A percentile compares a stretch with the other conserved stretches of the same genome.
phyloP scores from a whole-genome alignment of 2,888 invertebrate genomes.

The Rhyacophila evoluta region DNA sequence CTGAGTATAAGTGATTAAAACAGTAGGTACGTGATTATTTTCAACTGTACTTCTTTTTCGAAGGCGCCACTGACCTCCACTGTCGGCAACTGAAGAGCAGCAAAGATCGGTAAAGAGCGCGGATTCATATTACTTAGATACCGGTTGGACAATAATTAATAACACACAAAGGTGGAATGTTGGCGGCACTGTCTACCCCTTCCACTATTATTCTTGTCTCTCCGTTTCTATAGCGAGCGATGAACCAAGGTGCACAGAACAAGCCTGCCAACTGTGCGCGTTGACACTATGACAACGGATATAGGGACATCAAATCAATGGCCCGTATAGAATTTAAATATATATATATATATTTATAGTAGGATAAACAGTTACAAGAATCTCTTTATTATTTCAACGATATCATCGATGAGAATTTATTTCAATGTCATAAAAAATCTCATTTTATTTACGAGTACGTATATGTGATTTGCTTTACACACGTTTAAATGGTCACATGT shows the following conservation, averaged over 20 bases:
- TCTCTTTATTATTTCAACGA: too few relatives aligned
- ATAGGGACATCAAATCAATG: neutral
- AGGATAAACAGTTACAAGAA: too few relatives aligned
- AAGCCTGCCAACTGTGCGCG: neutral
- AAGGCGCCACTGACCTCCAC: neutral
- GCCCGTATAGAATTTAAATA: too few relatives aligned
- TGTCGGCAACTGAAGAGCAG: neutral
- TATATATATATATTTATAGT: too few relatives aligned
- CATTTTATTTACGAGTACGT: too few relatives aligned
- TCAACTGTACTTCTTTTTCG: too few relatives aligned
- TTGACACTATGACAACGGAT: neutral
- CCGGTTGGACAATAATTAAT: slow-evolving; percentile 44
- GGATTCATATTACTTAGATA: slow-evolving; percentile 45
- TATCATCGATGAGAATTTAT: too few relatives aligned
- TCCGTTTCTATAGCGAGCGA: slow-evolving; percentile 9
- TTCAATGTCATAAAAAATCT: too few relatives aligned
- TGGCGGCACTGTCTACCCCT: slow-evolving; percentile 9
- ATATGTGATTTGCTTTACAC: too few relatives aligned
- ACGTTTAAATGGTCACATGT: too few relatives aligned
- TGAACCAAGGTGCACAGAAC: slow-evolving; percentile 4
- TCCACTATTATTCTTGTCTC: slow-evolving; percentile 22
- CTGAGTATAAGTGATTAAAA: too few relatives aligned
- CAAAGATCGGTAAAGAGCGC: slow-evolving; percentile 29
- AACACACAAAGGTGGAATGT: slow-evolving; percentile 27
- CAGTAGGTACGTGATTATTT: too few relatives aligned